A percentile compares a stretch with the other conserved stretches of the same genome.
Evolutionary conservation across 92 coral and sea anemone genomes (phyloP).

Genomic region (Porites evermanni): DNA sequence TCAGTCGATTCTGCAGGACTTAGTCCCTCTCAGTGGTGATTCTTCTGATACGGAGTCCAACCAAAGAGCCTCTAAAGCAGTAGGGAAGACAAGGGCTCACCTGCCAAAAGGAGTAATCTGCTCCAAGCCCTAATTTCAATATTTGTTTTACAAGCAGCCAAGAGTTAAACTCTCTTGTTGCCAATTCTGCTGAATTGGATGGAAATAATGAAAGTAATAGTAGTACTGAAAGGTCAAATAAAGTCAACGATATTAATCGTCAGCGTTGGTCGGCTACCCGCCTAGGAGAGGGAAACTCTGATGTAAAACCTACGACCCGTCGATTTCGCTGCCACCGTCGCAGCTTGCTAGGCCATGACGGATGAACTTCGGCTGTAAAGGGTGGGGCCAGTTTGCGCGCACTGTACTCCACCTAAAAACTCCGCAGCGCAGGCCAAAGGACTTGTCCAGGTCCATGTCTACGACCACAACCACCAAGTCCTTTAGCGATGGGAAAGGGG

Average conservation of each 20-base stretch:
- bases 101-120: too few species aligned
- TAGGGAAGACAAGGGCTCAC: too few species aligned
- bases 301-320: slow-evolving; percentile 33
- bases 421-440: slow-evolving; percentile 49
- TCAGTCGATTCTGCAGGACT: too few species aligned
- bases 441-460: slow-evolving; percentile 33
- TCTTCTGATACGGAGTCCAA: too few species aligned
- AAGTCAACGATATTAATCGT: background rate
- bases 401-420: slow-evolving; percentile 36
- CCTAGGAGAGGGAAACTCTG: slow-evolving; percentile 34
- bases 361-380: slow-evolving; percentile 37
- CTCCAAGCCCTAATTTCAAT: too few species aligned
- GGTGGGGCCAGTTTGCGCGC: slow-evolving; percentile 52
- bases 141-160: too few species aligned
- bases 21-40: too few species aligned
- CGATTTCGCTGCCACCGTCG: slow-evolving; percentile 44
- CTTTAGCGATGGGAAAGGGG: slow-evolving; percentile 53
- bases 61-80: too few species aligned
- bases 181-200: too few species aligned
- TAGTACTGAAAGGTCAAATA: too few species aligned
- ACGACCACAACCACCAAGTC: slow-evolving; percentile 1
- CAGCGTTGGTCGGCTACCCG: slow-evolving; percentile 10
- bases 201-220: too few species aligned
- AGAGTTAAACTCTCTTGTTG: too few species aligned
- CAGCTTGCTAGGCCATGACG: slow-evolving; percentile 42